Evolutionary conservation across 1,140 invertebrate species (phyloP).

Genomic region (Drosophila bocqueti): DNA sequence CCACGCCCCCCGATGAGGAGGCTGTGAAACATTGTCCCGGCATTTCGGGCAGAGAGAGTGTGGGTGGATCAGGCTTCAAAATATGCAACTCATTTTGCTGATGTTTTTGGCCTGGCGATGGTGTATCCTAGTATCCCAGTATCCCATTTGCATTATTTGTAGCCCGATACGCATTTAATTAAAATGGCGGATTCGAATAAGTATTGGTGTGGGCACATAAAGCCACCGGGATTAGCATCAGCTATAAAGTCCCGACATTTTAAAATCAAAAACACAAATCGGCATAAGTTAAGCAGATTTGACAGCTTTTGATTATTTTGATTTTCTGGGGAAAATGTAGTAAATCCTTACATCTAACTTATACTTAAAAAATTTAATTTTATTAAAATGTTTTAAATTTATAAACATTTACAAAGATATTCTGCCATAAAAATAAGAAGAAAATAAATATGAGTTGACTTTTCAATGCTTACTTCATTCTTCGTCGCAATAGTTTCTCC

Average conservation of each 20-base stretch:
- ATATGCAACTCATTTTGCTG: slow-evolving; percentile 69
- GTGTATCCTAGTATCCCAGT: slow-evolving; percentile 23
- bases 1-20: slow-evolving; percentile 58
- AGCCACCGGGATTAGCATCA: slow-evolving; percentile 39
- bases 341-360: not conserved
- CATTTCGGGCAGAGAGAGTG: slow-evolving; percentile 2
- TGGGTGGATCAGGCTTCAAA: slow-evolving; percentile 51
- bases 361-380: no score
- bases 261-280: slow-evolving; percentile 30
- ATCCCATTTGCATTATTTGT: slow-evolving; percentile 74
- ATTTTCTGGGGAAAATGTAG: not conserved
- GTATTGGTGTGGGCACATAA: slow-evolving; percentile 28
- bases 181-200: slow-evolving; percentile 54
- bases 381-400: not conserved
- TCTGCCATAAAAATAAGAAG: no score
- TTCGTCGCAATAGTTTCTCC: not conserved
- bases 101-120: slow-evolving; percentile 20
- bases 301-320: slow-evolving; percentile 8
- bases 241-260: slow-evolving; percentile 10
- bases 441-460: not conserved
- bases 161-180: slow-evolving; percentile 78
- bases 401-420: not conserved
- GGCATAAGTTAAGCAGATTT: slow-evolving; percentile 36
- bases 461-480: not conserved
- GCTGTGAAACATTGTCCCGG: slow-evolving; percentile 50